Base-by-base conservation (phyloP, 1,140 invertebrate species). In the Choristoneura fumiferana region DNA sequence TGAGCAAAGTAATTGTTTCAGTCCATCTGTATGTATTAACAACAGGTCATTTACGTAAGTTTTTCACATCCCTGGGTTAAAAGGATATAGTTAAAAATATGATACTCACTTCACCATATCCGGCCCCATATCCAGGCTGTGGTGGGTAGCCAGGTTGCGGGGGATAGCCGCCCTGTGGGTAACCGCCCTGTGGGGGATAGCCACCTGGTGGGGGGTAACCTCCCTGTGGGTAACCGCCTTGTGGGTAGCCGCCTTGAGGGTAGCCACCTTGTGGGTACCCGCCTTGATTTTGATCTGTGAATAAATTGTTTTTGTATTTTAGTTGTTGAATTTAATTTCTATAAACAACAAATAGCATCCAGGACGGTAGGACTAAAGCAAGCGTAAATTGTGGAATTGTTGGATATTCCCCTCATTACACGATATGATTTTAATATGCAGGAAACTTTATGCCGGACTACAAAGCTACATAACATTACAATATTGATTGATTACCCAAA, bases 231-330 rank as follows among this genome's bases (percentile, higher is more conserved):
- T 75, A 80, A n/a, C 73, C 71, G 0, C 62, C 72, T 43, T 67
- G 73, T 2, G 72, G 70, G 34, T 78, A 72, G 10, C 89, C 88
- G 12, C 53, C 60, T 54, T 74, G 76, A 0, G 84, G 87, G 63
- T 88, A 88, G 0, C 87, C 89, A 9, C 73, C 81, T 54, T 76
- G 89, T 63, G 91, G 91, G 53, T 68, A 91, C 76, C 77, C 90
- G 74, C 71, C 78, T 70, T 81, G 77, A 40, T 73, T 71, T 59
- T 80, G 77, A 73, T 80, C 77, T 80, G 74, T 54, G 38, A n/a
- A 38, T 33, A 36, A 18, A 39, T 58, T 29, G 22, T 12, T 8
- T 35, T 58, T 49, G 29, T 22, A 38, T 58, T 49, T 40, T 22
- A 38, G 40, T 57, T 13, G 40, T 40, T 35, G 34, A 13, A 13